Conservation (phyloP, 2,888 invertebrate genomes). For the Epsilonema sp. region DNA sequence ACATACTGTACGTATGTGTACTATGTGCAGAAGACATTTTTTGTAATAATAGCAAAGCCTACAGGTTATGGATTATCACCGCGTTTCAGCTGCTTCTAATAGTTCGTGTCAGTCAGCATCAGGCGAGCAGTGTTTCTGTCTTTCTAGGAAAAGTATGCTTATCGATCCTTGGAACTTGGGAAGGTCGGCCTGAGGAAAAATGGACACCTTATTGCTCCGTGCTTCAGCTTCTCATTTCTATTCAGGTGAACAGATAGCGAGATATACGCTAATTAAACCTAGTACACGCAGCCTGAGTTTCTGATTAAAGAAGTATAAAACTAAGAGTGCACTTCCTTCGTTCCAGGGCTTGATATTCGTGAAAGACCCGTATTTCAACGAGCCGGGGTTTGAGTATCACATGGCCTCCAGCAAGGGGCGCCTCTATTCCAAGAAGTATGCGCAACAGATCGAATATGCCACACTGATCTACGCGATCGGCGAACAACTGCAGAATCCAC, state of each 20-base stretch:
- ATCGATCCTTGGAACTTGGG: slow-evolving; percentile 27
- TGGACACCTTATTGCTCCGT: slow-evolving; percentile 27
- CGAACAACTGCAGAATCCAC: slow-evolving; percentile 20
- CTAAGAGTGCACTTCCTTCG: no score
- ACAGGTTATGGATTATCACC: no score
- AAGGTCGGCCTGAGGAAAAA: slow-evolving; percentile 28
- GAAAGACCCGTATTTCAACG: slow-evolving; percentile 44
- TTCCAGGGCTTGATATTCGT: slow-evolving; percentile 41
- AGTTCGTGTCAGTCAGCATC: no score
- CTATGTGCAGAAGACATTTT: no score
- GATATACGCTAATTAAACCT: no score
- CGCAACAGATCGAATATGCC: slow-evolving; percentile 24
- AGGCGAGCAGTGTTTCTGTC: no score
- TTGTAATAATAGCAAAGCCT: no score
- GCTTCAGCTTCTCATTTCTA: slow-evolving; percentile 26
- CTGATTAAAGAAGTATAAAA: no score
- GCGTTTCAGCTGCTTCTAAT: no score
- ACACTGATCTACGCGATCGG: slow-evolving; percentile 25
- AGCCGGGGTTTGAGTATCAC: slow-evolving; percentile 40
- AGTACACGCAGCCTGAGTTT: no score
- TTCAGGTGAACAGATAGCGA: slow-evolving; percentile 22
- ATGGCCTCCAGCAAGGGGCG: slow-evolving; percentile 22
- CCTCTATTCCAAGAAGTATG: slow-evolving; percentile 22
- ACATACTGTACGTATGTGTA: no score
- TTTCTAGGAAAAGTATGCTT: slow-evolving; percentile 21